phyloP scores from a whole-genome alignment of 2,797 vertebrate genomes.

The Tragelaphus eurycerus region DNA sequence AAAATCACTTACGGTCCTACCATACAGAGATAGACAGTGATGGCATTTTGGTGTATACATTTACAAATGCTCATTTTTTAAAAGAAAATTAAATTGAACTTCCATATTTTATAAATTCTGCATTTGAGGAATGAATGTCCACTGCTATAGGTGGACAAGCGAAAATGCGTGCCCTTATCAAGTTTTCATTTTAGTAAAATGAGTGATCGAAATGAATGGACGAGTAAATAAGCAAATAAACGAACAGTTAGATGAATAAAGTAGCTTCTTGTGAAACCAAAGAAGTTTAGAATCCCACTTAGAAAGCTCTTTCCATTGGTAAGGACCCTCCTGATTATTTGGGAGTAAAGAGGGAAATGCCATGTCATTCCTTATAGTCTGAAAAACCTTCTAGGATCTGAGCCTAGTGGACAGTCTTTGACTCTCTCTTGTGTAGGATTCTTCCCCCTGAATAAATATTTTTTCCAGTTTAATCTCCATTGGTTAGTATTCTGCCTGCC shows the following conservation, averaged over 20 bases:
- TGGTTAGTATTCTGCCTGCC: background rate
- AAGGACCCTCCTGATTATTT: background rate
- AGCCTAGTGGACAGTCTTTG: background rate
- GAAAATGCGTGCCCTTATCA: background rate
- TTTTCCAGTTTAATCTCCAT: background rate
- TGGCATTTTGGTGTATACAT: background rate
- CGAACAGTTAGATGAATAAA: background rate
- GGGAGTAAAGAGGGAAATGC: background rate
- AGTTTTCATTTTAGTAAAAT: constrained; percentile 4
- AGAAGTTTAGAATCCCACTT: background rate
- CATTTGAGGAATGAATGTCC: background rate
- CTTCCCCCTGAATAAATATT: background rate
- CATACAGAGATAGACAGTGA: background rate
- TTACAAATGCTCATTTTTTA: background rate
- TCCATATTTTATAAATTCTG: background rate
- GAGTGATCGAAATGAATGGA: background rate
- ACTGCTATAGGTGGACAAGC: background rate
- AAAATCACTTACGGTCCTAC: background rate
- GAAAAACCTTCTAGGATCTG: background rate
- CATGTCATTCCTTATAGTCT: background rate
- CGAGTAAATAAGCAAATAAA: background rate
- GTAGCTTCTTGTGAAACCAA: background rate
- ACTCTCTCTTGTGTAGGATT: background rate
- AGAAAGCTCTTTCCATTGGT: background rate
- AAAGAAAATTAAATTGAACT: background rate